These are phyloP conservation scores for Lepisosteus oculatus DNA, from an alignment of 2,113 vertebrate species.

Conservation along the genomic window DNA sequence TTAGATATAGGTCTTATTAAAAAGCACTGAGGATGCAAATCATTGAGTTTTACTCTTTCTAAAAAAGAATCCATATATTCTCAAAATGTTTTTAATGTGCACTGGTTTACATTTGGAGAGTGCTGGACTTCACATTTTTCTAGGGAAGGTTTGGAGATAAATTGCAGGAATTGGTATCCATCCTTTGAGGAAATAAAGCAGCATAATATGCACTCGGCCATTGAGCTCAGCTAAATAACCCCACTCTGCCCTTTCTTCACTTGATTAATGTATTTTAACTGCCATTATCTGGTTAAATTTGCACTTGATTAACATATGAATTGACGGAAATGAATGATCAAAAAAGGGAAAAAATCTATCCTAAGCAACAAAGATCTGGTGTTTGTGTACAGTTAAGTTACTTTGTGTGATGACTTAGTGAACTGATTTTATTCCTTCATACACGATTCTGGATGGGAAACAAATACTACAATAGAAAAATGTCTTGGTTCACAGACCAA, in stretches of 20 bases:
- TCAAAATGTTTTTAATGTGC: not conserved
- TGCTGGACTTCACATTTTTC: not conserved
- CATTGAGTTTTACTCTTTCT: not conserved
- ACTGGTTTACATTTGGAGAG: not conserved
- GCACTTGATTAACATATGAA: conserved; percentile 18
- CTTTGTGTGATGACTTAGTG: not conserved
- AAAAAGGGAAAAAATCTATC: not conserved
- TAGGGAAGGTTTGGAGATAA: not conserved
- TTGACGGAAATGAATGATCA: not conserved
- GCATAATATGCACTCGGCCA: not conserved
- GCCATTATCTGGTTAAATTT: conserved; percentile 6
- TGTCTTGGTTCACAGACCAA: too few relatives aligned
- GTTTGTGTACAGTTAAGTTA: not conserved
- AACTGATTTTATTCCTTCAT: too few relatives aligned
- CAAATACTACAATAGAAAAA: not conserved
- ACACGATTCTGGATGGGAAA: not conserved
- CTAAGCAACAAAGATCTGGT: not conserved
- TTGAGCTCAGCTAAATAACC: conserved; percentile 13
- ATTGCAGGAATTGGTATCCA: not conserved
- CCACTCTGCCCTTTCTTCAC: not conserved
- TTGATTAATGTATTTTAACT: conserved; percentile 11
- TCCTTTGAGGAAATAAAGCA: not conserved
- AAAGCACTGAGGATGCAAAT: not conserved
- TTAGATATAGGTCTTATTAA: not conserved
- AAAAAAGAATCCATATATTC: not conserved